Evolutionary conservation across 2,797 vertebrate species (phyloP), one percentile per base, ranked within the genome.

Genomic region (Ficedula albicollis): DNA sequence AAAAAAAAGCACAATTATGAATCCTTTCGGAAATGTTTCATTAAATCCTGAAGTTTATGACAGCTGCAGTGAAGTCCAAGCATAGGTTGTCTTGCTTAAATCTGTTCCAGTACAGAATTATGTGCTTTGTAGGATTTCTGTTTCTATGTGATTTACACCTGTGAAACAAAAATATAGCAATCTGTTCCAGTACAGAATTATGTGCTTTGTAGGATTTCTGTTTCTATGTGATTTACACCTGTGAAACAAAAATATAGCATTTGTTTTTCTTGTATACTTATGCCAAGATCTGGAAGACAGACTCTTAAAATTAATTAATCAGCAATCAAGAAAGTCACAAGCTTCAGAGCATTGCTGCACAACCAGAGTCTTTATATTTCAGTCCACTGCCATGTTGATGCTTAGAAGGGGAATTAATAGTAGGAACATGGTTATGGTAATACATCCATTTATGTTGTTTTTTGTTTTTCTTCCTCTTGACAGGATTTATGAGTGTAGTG

Each of bases 401-500:
- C 29, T 70, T 49, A n/a, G 54, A 46, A 64, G 32, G 21, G 46
- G 60, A 89, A 52, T 69, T 13, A 78, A 34, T 56, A 64, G 21
- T 11, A 62, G 39, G 5, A 58, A 44, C 34, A 75, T 64, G 0
- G 0, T 68, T 78, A 55, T 63, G 39, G n/a, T 51, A 55, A 39
- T 62, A 36, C 70, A 38, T 74, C 63, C 51, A 94, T 96, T 91
- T 51, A 55, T 56, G 13, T 4, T 73, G 16, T 93, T 64, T 72
- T 91, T 44, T 81, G 29, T 88, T 86, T 96, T 96, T 78, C 81
- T 87, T 79, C 66, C 76, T 89, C 84, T 87, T 76, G 58, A 26
- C 97, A 99, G 99, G 48, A 95, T 99, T 93, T 99, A 98, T 46
- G 99, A 99, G 95, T 99, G 99, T 29, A 99, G 98, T 15, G 98